Conservation (phyloP, 2,888 invertebrate species). For the Amiota mariae region DNA sequence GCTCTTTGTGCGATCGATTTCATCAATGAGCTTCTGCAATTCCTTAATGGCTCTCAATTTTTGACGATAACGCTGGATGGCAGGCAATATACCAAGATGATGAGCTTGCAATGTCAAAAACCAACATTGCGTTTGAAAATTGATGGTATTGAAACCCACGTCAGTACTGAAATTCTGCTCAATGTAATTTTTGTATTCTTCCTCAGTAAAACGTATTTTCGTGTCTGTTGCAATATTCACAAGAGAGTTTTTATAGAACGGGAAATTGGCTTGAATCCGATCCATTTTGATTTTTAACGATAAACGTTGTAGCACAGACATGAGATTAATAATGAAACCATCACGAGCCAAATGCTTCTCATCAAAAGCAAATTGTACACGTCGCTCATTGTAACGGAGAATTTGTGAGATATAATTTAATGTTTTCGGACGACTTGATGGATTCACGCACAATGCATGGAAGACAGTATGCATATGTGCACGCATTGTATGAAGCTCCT, state of each 20-base stretch:
- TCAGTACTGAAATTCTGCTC: slow-evolving; percentile 55
- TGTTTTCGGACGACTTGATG: slow-evolving; percentile 85
- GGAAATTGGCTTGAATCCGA: slow-evolving; percentile 91
- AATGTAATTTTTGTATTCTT: slow-evolving; percentile 78
- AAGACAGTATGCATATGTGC: slow-evolving; percentile 85
- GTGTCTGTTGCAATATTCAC: slow-evolving; percentile 86
- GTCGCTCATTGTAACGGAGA: slow-evolving; percentile 86
- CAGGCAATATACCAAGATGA: slow-evolving; percentile 92
- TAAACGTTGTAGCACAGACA: slow-evolving; percentile 91
- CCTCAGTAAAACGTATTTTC: slow-evolving; percentile 85
- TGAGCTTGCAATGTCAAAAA: slow-evolving; percentile 95
- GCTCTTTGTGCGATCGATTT: slow-evolving; percentile 85
- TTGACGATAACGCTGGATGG: slow-evolving; percentile 87
- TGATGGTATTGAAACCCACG: slow-evolving; percentile 78
- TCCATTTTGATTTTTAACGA: slow-evolving; percentile 92
- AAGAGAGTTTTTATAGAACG: slow-evolving; percentile 86
- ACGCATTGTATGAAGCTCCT: slow-evolving; percentile 86
- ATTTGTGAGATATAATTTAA: slow-evolving; percentile 86
- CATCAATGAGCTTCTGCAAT: slow-evolving; percentile 89
- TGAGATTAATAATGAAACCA: slow-evolving; percentile 95
- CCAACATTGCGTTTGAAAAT: slow-evolving; percentile 98
- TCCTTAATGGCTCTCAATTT: slow-evolving; percentile 82
- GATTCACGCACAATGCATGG: slow-evolving; percentile 87
- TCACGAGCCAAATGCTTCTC: slow-evolving; percentile 91
- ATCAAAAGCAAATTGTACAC: slow-evolving; percentile 92